A percentile compares a stretch with the other conserved stretches of the same genome.
These are phyloP conservation scores for Caenorhabditis sp. DNA, from an alignment of 2,888 invertebrate species.

Conservation along the genomic window DNA sequence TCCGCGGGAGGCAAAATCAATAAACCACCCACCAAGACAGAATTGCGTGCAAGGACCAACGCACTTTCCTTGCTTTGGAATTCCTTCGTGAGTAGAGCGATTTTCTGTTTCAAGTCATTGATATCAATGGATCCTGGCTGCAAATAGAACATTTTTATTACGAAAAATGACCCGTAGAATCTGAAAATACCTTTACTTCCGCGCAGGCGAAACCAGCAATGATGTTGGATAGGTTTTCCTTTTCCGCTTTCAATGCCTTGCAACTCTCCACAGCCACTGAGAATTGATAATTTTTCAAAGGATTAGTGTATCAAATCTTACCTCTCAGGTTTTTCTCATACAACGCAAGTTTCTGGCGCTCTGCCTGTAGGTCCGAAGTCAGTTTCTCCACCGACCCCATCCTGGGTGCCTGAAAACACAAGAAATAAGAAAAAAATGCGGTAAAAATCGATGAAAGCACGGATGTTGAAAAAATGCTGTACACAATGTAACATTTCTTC, in stretches of 20 bases:
- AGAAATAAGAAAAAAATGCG: not conserved
- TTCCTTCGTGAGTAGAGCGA: conserved; percentile 48
- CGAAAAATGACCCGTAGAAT: not conserved
- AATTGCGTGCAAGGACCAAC: conserved; percentile 41
- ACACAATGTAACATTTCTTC: conserved; percentile 50
- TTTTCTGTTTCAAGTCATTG: conserved; percentile 54
- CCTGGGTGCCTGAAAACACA: conserved; percentile 5
- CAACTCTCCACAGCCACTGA: conserved; percentile 64
- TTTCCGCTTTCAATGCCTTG: conserved; percentile 60
- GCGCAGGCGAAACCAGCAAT: conserved; percentile 61
- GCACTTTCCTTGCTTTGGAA: conserved; percentile 61
- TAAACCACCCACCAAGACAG: conserved; percentile 46
- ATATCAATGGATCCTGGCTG: conserved; percentile 49
- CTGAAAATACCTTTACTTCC: conserved; percentile 50
- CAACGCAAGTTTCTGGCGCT: conserved; percentile 60
- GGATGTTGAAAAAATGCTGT: conserved; percentile 10
- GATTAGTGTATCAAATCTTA: not conserved
- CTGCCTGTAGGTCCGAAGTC: conserved; percentile 44
- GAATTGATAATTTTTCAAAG: not conserved
- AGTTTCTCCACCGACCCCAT: conserved; percentile 49
- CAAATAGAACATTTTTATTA: not conserved
- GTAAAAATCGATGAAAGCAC: conserved; percentile 18
- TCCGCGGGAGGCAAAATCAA: conserved; percentile 3
- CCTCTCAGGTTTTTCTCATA: conserved; percentile 64
- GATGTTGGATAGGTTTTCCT: conserved; percentile 59